Evolutionary conservation across 2,797 vertebrate genomes (phyloP), one percentile per base, ranked within the genome.

Genomic region (Pangasius krempfi): DNA sequence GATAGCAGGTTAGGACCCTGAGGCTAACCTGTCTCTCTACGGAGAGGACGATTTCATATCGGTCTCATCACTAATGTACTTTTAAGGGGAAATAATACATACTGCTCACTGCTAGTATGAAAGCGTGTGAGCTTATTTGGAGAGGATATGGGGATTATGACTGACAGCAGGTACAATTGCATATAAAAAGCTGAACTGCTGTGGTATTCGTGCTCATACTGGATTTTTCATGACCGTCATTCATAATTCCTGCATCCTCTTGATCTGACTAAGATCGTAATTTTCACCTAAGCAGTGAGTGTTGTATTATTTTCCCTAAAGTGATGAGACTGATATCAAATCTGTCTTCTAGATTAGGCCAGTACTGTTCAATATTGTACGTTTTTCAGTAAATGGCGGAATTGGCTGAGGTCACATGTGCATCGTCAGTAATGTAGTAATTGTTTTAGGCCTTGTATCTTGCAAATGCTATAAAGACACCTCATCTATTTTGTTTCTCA

Each of bases 1-100:
- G 78, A 90, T 95, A 78, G 85, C 95, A 94, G 96, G 96, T 96
- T 66, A 85, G 91, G 27, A 84, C 40, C 33, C 44, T 20, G 40
- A 50, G 14, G 25, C 60, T 40, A 25, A 10, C n/a, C n/a, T 79
- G 18, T 58, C 20, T 40, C 18, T 58, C 4, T 40, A 1, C 10
- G 5, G 25, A 82, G 33, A 82, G 33, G 20, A 13, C 25, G 58
- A 84, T 84, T 50, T 66, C 30, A 66, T 20, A 47, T 47, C 14
- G 27, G 20, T 1, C 44, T 80, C 44, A 33, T 80, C 25, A 6
- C 9, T 25, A 73, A n/a, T 27, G 16, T 60, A 16, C 7, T 54
- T 52, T 44, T 30, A 81, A 8, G 13, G 13, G 8, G 13, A 83
- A 83, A 83, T 64, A 62, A 62, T 44, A 14, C 25, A n/a, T 47